Conservation (phyloP, 2,113 vertebrate genomes). For the Oostethus manadensis region DNA sequence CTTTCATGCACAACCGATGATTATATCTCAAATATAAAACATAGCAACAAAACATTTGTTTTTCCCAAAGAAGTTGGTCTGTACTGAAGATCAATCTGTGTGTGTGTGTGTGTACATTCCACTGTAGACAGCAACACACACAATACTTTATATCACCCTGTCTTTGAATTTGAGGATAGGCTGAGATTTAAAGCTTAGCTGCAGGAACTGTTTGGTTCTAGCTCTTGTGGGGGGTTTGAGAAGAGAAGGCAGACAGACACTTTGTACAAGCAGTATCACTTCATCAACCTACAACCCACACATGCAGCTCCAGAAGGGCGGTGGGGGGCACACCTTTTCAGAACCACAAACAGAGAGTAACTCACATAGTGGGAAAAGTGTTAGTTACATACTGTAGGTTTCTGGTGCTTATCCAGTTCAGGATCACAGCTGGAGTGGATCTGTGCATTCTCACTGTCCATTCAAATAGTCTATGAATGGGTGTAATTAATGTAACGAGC, state of each 20-base stretch:
- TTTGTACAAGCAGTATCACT: conserved; percentile 4
- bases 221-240: conserved; percentile 15
- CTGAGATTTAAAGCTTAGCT: conserved; percentile 23
- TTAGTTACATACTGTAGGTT: no score
- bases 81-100: not conserved
- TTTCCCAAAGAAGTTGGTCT: not conserved
- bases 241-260: conserved; percentile 4
- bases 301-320: conserved; percentile 1
- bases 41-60: not conserved
- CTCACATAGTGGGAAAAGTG: no score
- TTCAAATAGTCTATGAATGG: no score
- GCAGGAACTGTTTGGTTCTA: conserved; percentile 2
- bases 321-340: not conserved
- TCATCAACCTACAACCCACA: conserved; percentile 1
- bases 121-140: not conserved
- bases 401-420: no score
- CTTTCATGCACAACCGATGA: conserved; percentile 6
- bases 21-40: not conserved
- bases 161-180: not conserved
- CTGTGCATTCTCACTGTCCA: no score
- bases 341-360: no score
- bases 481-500: no score
- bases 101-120: conserved; percentile 4
- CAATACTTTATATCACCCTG: not conserved
- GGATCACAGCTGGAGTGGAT: no score